Evolutionary conservation across 2,888 invertebrate species (phyloP).

Genomic region (Branchinecta sandiegonensis): DNA sequence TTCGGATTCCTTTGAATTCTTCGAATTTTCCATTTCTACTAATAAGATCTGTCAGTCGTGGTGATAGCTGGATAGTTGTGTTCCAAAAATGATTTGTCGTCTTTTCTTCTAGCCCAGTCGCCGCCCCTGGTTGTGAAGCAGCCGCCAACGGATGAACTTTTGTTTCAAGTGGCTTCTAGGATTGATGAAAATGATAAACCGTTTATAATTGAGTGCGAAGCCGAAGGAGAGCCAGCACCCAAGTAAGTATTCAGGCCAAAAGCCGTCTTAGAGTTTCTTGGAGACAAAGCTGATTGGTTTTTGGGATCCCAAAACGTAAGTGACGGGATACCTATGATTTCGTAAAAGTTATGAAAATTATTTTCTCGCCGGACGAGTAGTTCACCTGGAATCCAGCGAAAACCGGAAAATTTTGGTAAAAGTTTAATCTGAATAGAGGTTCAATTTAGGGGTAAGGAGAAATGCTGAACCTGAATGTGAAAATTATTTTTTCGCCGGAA

Average conservation of each 20-base stretch:
- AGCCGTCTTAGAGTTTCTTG: too few relatives aligned
- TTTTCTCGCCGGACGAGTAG: too few relatives aligned
- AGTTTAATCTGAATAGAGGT: too few relatives aligned
- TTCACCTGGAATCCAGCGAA: too few relatives aligned
- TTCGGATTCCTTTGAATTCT: neutral
- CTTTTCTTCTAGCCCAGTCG: constrained; percentile 51
- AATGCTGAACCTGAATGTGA: too few relatives aligned
- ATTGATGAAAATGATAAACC: constrained; percentile 74
- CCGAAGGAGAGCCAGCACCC: constrained; percentile 85
- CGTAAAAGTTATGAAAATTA: too few relatives aligned
- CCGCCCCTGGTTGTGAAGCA: constrained; percentile 85
- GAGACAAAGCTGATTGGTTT: too few relatives aligned
- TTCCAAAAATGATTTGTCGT: neutral
- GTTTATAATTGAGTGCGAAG: constrained; percentile 90
- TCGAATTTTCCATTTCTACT: neutral
- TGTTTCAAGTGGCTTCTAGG: constrained; percentile 73
- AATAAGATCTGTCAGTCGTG: neutral
- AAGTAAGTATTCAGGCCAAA: constrained; percentile 43
- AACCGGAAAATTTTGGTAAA: too few relatives aligned
- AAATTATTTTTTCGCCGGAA: too few relatives aligned
- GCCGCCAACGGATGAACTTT: constrained; percentile 74
- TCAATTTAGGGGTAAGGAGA: too few relatives aligned
- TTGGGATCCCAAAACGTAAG: too few relatives aligned
- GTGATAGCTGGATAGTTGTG: neutral
- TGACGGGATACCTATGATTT: too few relatives aligned